A percentile compares a stretch with the other conserved stretches of the same genome.
Conservation (phyloP, 2,888 invertebrate species). For the Agrochola litura region DNA sequence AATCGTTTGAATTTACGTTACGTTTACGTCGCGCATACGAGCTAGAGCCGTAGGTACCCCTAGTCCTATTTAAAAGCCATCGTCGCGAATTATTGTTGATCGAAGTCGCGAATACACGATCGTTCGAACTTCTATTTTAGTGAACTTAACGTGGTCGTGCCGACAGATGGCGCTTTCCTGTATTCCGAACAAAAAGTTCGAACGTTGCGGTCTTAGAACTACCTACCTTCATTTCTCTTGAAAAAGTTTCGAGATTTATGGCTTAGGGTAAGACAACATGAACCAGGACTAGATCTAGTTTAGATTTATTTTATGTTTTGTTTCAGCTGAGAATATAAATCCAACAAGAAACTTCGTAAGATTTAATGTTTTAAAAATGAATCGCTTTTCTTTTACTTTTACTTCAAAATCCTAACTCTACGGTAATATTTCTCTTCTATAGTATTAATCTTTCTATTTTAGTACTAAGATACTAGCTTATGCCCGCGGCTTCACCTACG, state of each 20-base stretch:
- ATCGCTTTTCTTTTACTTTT: not conserved
- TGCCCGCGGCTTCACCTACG: not conserved
- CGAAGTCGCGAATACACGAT: too few species aligned
- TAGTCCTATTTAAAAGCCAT: too few species aligned
- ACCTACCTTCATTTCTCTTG: conserved; percentile 5
- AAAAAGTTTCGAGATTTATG: conserved; percentile 38
- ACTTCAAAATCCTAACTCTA: not conserved
- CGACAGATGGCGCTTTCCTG: not conserved
- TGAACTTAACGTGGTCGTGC: too few species aligned
- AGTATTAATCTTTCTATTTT: not conserved
- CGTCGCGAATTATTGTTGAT: too few species aligned
- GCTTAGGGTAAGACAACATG: not conserved
- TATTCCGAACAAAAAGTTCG: not conserved
- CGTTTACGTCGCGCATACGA: not conserved
- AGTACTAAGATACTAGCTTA: not conserved
- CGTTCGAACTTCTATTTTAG: too few species aligned
- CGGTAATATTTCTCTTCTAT: not conserved
- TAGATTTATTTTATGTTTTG: conserved; percentile 27
- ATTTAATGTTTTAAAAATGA: not conserved
- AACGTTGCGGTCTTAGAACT: not conserved
- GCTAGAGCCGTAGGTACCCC: too few species aligned
- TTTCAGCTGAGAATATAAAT: conserved; percentile 5
- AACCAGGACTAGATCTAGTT: not conserved
- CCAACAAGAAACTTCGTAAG: not conserved
- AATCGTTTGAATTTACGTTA: not conserved